These are phyloP conservation scores for Parotocinclus haroldoi DNA, from an alignment of 2,797 vertebrate species.

Conservation along the genomic window DNA sequence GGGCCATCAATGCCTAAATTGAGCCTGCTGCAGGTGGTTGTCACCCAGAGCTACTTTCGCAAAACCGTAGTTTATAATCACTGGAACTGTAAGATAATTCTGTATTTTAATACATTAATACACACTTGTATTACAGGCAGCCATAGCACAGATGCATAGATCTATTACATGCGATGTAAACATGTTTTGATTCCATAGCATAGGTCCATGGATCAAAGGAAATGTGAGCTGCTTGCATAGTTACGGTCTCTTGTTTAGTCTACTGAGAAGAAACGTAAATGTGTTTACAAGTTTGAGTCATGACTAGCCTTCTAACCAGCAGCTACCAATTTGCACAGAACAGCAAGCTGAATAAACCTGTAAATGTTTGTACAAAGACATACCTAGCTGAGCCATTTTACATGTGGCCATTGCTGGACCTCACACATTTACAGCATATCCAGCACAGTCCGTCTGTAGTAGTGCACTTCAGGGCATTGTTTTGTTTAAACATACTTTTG, in stretches of 20 bases:
- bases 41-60: no score
- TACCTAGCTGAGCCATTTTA: conserved; percentile 9
- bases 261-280: conserved; percentile 37
- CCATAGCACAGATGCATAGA: no score
- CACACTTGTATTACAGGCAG: no score
- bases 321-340: conserved; percentile 31
- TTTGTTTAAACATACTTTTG: conserved; percentile 17
- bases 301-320: conserved; percentile 22
- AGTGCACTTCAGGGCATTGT: conserved; percentile 1
- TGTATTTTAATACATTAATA: no score
- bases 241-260: conserved; percentile 34
- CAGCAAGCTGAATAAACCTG: conserved; percentile 21
- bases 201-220: not conserved
- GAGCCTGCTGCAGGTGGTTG: no score
- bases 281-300: conserved; percentile 28
- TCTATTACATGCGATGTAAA: not conserved
- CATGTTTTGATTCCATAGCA: not conserved
- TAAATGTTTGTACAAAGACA: conserved; percentile 43
- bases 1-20: no score
- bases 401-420: conserved; percentile 19
- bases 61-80: no score
- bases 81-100: no score
- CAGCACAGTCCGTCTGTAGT: not conserved
- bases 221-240: conserved; percentile 8
- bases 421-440: conserved; percentile 12